These are phyloP conservation scores for Mellivora capensis DNA, from an alignment of 2,113 vertebrate species.

Conservation along the genomic window DNA sequence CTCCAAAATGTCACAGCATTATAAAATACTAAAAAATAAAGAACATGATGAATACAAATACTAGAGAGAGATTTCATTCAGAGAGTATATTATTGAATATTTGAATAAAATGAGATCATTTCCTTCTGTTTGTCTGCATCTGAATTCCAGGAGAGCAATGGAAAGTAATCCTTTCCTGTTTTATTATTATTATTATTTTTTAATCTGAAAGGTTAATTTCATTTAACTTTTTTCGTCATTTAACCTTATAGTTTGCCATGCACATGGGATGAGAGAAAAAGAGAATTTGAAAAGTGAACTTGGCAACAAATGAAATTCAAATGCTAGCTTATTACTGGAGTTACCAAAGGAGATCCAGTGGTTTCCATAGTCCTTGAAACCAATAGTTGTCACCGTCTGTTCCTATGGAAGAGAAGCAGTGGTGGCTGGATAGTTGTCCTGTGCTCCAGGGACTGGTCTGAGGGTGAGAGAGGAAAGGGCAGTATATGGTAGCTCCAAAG, in stretches of 20 bases:
- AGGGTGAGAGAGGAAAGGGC: neutral
- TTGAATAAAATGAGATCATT: neutral
- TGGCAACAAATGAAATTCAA: constrained; percentile 10
- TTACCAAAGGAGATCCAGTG: neutral
- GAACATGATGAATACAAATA: neutral
- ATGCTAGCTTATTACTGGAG: neutral
- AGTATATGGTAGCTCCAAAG: neutral
- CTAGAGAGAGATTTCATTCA: neutral
- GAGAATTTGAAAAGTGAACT: constrained; percentile 1
- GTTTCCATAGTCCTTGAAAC: neutral
- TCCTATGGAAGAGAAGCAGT: neutral
- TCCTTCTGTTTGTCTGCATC: neutral
- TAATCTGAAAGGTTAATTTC: neutral
- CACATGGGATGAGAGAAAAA: neutral
- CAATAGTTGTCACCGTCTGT: rapidly evolving
- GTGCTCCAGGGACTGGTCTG: neutral
- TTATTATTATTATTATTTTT: neutral
- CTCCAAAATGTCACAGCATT: neutral
- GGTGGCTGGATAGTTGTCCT: neutral
- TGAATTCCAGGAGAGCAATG: neutral
- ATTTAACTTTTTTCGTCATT: too few relatives aligned
- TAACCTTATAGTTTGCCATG: neutral
- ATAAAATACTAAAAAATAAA: neutral
- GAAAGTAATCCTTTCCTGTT: neutral
- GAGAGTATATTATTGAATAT: neutral